Percentiles rank a stretch among this genome's conserved stretches.
These are phyloP conservation scores for Cheirogaleus medius DNA, from an alignment of 2,113 vertebrate species.

Conservation along the genomic window DNA sequence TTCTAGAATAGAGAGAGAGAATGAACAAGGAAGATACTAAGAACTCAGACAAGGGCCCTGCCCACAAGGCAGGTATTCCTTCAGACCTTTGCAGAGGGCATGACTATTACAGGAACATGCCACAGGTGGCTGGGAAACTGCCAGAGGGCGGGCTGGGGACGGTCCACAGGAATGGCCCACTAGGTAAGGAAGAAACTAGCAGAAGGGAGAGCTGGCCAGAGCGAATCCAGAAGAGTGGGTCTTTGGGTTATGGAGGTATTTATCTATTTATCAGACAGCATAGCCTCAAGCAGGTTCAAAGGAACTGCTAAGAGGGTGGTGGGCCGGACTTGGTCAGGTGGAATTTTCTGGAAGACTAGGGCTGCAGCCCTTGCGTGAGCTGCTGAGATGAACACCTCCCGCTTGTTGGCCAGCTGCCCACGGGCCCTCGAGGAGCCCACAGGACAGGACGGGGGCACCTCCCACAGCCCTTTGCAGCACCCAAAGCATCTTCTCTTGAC, in stretches of 20 bases:
- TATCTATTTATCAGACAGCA: background rate
- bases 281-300: background rate
- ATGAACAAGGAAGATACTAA: background rate
- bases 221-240: background rate
- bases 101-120: background rate
- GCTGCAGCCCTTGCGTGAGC: background rate
- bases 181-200: background rate
- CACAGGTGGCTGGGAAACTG: no score
- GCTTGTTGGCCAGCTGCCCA: background rate
- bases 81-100: background rate
- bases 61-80: background rate
- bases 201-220: background rate
- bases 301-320: background rate
- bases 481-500: background rate
- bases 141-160: background rate
- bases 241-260: background rate
- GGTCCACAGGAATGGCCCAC: background rate
- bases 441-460: background rate
- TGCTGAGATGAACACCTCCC: background rate
- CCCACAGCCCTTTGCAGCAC: accelerated
- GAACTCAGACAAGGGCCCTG: background rate
- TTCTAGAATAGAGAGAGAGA: background rate
- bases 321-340: background rate
- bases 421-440: background rate
- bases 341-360: background rate